Evolutionary conservation across 1,140 invertebrate species (phyloP), one percentile per base, ranked within the genome.

Genomic region (Patella vulgata): DNA sequence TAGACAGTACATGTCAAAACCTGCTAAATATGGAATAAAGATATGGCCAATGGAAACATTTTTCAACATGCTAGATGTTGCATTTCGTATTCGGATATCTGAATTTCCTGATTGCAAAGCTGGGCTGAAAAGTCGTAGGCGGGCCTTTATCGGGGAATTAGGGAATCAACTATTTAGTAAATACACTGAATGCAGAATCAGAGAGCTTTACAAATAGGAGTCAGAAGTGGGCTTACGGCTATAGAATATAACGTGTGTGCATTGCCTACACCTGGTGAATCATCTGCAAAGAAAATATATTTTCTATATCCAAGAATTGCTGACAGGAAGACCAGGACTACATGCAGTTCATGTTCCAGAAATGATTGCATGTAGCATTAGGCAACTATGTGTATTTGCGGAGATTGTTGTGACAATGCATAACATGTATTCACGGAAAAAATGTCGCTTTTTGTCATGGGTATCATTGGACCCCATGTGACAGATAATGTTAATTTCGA

Each of bases 11-110:
- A 86, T 88, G 44, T 77, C 75, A 36, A 87, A 87, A 78, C 85
- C 85, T 1, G 74, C 72, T 39, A 85, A 85, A 65, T 87, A 85
- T 81, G 77, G 82, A 67, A 71, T 86, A n/a, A 86, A 85, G 72
- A 52, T 79, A 28, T 78, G 58, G 54, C 62, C 71, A 23, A 42
- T 73, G 39, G 52, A 55, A 1, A 31, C 68, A 8, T 75, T 75
- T 51, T 63, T 42, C 39, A 71, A 73, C 46, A 60, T 75, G 30
- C 23, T 73, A n/a, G 71, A 73, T 62, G 31, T 69, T 40, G 56
- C 56, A n/a, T 5, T 42, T 21, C 30, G 53, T 31, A 53, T 65
- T 27, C 65, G 60, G 59, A 44, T 50, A 31, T 21, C 30, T 19
- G 64, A 68, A 36, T 52, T 59, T 30, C 48, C 56, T 3, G 40